A percentile compares a stretch with the other conserved stretches of the same genome.
phyloP scores from a whole-genome alignment of 2,113 vertebrate species.

The Polypterus bichir region DNA sequence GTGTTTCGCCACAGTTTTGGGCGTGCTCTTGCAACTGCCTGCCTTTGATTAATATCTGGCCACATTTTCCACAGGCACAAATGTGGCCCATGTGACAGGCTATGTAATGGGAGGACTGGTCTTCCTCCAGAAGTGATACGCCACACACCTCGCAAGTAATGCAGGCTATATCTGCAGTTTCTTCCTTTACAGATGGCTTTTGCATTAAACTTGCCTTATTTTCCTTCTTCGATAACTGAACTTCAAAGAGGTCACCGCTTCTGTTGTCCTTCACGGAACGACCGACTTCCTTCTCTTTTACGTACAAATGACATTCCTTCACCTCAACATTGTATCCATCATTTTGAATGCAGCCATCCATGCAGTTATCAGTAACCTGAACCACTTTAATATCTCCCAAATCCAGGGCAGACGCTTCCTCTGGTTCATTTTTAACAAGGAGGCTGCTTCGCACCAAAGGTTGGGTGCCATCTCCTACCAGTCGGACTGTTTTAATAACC shows the following conservation, averaged over 20 bases:
- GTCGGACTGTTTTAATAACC: slow-evolving; percentile 41
- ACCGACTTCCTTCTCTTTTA: slow-evolving; percentile 53
- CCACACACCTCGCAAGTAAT: slow-evolving; percentile 83
- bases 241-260: slow-evolving; percentile 41
- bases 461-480: slow-evolving; percentile 53
- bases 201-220: slow-evolving; percentile 27
- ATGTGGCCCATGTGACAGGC: slow-evolving; percentile 90
- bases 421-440: slow-evolving; percentile 79
- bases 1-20: slow-evolving; percentile 77
- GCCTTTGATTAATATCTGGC: slow-evolving; percentile 89
- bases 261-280: slow-evolving; percentile 52
- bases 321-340: slow-evolving; percentile 18
- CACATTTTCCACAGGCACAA: slow-evolving; percentile 89
- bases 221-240: slow-evolving; percentile 29
- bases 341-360: slow-evolving; percentile 43
- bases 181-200: slow-evolving; percentile 38
- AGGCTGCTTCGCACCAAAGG: slow-evolving; percentile 56
- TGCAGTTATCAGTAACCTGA: slow-evolving; percentile 51
- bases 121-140: slow-evolving; percentile 65
- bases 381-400: slow-evolving; percentile 68
- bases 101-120: slow-evolving; percentile 83
- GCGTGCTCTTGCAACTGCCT: slow-evolving; percentile 91
- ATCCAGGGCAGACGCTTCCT: slow-evolving; percentile 58
- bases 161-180: slow-evolving; percentile 26
- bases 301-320: slow-evolving; percentile 28